Evolutionary conservation across 2,113 vertebrate species (phyloP), one percentile per base, ranked within the genome.

Genomic region (Erinaceus europaeus): DNA sequence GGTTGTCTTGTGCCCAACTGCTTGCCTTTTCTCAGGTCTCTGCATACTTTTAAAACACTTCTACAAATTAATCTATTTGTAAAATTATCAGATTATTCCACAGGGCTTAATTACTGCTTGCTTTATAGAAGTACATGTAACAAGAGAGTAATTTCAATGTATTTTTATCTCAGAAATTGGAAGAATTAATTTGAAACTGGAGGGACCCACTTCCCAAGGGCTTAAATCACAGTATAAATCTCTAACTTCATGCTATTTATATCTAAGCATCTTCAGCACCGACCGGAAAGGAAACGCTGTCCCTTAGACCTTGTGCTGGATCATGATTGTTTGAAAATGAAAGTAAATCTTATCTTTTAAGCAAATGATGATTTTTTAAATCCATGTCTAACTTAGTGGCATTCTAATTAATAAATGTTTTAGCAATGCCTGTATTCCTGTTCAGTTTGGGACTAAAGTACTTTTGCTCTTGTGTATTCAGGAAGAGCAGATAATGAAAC

Each of bases 201-300:
- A 81, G 32, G 9, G 81, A 61, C 42, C 11, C 11, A 52, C 42
- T 44, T 27, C 57, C 59, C 50, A 38, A 17, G 50, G 62, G 76
- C 2, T 78, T 77, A 46, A 55, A 42, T 68, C 42, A 6, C 6
- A 62, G 1, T 40, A 82, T 72, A 82, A 91, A 17, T 61, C 29
- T 46, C 34, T 50, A 1, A 9, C 12, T 40, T 1, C 48, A 2
- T 5, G 1, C 6, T 10, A 1, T 1, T 20, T 15, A 53, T 3
- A 5, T 25, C 10, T 9, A 25, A 57, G 42, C 9, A 12, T 65
- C 12, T 15, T 32, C 7, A 40, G 9, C 0, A 5, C 32, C n/a
- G n/a, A n/a, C 61, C 1, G 10, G 1, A 4, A 55, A 4, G 40
- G 71, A 38, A 27, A 7, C 2, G 14, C 12, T 23, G 9, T 14